These are phyloP conservation scores for Chrysochloris asiatica DNA, from an alignment of 2,113 vertebrate species.

Conservation along the genomic window DNA sequence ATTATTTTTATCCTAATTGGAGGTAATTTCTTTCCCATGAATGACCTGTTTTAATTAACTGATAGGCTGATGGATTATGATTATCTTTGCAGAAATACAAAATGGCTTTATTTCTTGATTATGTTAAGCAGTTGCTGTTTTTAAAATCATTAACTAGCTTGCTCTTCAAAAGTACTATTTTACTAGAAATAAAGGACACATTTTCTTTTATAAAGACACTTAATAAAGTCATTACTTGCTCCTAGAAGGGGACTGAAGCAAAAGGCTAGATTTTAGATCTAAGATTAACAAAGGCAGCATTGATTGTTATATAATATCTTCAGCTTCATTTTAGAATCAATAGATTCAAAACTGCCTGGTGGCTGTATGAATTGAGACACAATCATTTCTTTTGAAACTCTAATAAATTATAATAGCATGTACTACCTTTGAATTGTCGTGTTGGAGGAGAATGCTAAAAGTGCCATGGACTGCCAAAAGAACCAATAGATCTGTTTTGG, in stretches of 20 bases:
- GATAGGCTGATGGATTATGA: not conserved
- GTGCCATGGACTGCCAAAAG: no score
- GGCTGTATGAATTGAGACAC: not conserved
- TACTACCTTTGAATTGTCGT: no score
- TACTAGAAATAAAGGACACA: constrained; percentile 32
- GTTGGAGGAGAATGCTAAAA: no score
- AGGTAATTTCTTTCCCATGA: constrained; percentile 39
- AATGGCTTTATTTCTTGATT: constrained; percentile 43
- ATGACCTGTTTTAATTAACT: constrained; percentile 45
- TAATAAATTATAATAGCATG: constrained; percentile 6
- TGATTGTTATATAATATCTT: not conserved
- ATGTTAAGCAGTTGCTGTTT: constrained; percentile 36
- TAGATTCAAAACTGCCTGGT: not conserved
- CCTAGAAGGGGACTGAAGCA: constrained; percentile 16
- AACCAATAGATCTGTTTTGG: no score
- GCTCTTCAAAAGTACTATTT: constrained; percentile 33
- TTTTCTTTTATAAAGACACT: constrained; percentile 39
- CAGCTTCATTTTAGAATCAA: constrained; percentile 48
- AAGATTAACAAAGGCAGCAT: constrained; percentile 15
- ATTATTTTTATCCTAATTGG: constrained; percentile 14
- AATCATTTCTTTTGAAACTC: constrained; percentile 38
- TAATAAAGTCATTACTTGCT: constrained; percentile 16
- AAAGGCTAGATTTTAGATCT: constrained; percentile 26
- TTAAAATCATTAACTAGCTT: constrained; percentile 49
- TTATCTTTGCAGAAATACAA: not conserved